Base-by-base conservation (phyloP, 2,888 invertebrate genomes). In the Agrotis ipsilon region DNA sequence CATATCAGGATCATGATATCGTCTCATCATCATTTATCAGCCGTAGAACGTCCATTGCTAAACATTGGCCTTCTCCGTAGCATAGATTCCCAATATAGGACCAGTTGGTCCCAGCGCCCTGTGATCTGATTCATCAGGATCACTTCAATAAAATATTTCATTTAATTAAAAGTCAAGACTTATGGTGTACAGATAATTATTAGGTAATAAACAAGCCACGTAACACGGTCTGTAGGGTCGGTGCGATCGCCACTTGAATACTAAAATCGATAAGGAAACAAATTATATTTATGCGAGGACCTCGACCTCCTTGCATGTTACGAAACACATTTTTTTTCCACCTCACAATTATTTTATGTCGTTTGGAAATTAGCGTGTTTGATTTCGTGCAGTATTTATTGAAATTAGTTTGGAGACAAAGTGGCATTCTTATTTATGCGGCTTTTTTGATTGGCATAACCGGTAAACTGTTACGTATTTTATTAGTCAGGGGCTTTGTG, bases 281-380 rank as follows among this genome's bases (percentile, higher is more conserved):
- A 91, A 89, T 81, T 86, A 90, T 85, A 85, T 85, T 86, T 82
- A 89, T 83, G 83, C 83, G 55, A 57, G 62, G 82, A 88, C 95
- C 95, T 95, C 94, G 95, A 95, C 95, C 94, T 91, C 91, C 82
- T 94, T 95, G 90, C 87, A 84, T 86, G 90, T 93, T 93, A 91
- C 94, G 90, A 94, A 91, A 94, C 84, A 46, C 64, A 39, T 75
- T 83, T 73, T 81, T 67, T 80, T 81, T 68, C 55, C 45, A 78
- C 75, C 58, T 60, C 55, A 69, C 57, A 55, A 61, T 72, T 69
- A 46, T 45, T 60, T n/a, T 68, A 68, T 43, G 19, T 64, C 51
- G 39, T 73, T 71, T 51, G 67, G 58, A 32, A 72, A 39, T 54
- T 24, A 3, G 13, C 18, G 27, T 13, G 16, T 9, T 24, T n/a